Percentiles rank a stretch among this genome's conserved stretches.
Conservation (phyloP, 2,113 vertebrate species). For the Cebus imitator region DNA sequence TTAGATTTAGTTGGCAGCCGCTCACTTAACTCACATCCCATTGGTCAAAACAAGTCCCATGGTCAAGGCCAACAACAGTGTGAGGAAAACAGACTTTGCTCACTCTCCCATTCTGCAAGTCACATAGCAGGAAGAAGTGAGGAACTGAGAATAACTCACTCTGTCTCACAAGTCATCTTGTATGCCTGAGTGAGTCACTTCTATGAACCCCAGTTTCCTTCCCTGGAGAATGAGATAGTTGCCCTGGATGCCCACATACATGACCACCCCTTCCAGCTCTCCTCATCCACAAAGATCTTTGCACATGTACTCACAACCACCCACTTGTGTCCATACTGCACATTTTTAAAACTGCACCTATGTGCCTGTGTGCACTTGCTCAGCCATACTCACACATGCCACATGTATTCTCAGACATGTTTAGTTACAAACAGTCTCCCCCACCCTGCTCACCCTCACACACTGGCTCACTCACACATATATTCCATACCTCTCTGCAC, state of each 20-base stretch:
- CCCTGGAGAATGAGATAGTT: not conserved
- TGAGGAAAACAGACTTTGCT: not conserved
- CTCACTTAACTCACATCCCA: not conserved
- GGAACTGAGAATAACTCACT: not conserved
- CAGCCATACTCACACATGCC: not conserved
- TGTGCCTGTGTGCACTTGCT: not conserved
- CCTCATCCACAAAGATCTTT: not conserved
- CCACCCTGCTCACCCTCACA: not conserved
- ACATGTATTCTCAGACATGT: not conserved
- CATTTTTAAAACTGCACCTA: not conserved
- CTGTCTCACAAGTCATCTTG: not conserved
- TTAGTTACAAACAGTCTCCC: constrained; percentile 1
- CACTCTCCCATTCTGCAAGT: not conserved
- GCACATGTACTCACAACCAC: not conserved
- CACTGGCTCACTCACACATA: not conserved
- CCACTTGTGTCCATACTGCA: not conserved
- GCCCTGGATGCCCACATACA: too few relatives aligned
- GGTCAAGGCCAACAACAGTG: not conserved
- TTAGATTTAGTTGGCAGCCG: not conserved
- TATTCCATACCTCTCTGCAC: not conserved
- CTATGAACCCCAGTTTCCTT: not conserved
- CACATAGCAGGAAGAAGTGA: not conserved
- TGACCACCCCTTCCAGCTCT: not conserved
- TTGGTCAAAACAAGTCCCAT: not conserved
- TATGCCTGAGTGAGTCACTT: not conserved